phyloP scores from a whole-genome alignment of 1,140 invertebrate genomes.

The Calosoma granatense region DNA sequence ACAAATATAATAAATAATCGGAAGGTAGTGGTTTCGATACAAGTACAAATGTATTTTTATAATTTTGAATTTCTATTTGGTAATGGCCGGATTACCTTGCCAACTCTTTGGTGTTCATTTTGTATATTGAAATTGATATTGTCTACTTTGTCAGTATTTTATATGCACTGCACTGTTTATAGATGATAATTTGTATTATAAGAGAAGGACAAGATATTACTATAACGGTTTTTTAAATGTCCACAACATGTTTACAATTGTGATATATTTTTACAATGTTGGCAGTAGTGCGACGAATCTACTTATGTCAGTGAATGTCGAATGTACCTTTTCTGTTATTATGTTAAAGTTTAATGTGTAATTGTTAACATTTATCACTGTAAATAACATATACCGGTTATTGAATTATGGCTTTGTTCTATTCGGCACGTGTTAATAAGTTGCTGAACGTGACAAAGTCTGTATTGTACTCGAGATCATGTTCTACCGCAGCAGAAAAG shows the following conservation, averaged over 20 bases:
- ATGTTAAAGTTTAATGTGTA: neutral
- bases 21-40: neutral
- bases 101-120: conserved; percentile 13
- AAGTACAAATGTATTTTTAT: neutral
- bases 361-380: no score
- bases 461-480: neutral
- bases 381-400: no score
- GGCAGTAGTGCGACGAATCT: no score
- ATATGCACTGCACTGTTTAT: neutral
- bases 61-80: no score
- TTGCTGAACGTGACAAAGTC: neutral
- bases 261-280: no score
- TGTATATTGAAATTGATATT: neutral
- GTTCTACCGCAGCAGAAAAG: neutral
- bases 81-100: conserved; percentile 9
- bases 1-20: conserved; percentile 1
- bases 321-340: no score
- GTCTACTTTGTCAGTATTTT: neutral
- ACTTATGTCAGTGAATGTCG: no score
- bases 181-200: no score
- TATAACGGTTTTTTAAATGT: no score
- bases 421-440: neutral
- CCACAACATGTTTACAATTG: no score
- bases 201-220: no score
- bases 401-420: neutral